A percentile compares a stretch with the other conserved stretches of the same genome.
Conservation (phyloP, 2,888 invertebrate genomes). For the Troilus luridus region DNA sequence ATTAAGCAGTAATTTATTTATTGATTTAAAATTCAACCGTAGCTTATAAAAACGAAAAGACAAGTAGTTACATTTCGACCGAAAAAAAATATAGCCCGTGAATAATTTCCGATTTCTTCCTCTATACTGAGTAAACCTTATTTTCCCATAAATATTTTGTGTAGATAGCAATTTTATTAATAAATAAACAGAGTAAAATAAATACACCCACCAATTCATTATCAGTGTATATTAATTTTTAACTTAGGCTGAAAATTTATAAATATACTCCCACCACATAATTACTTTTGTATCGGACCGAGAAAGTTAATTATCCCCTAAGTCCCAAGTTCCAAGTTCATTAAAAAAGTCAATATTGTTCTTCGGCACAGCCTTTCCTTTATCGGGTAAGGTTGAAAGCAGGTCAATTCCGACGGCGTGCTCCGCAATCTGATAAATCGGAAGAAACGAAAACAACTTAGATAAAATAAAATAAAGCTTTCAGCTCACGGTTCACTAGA, state of each 20-base stretch:
- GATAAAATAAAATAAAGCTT: background rate
- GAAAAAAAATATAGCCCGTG: too few species aligned
- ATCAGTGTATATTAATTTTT: too few species aligned
- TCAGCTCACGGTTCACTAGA: background rate
- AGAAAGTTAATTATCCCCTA: background rate
- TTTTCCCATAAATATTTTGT: too few species aligned
- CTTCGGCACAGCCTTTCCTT: background rate
- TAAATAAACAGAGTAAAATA: too few species aligned
- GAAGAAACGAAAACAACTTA: background rate
- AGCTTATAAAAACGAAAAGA: too few species aligned
- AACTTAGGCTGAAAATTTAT: background rate
- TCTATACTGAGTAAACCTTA: too few species aligned
- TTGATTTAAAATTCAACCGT: too few species aligned
- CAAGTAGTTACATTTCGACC: too few species aligned
- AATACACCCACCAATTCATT: too few species aligned
- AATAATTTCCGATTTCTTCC: too few species aligned
- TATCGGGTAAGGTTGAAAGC: conserved; percentile 4
- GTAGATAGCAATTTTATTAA: too few species aligned
- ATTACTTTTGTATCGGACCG: background rate
- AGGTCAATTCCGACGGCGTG: background rate
- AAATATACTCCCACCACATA: background rate
- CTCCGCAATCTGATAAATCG: background rate
- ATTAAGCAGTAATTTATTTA: too few species aligned
- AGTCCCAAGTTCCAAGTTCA: background rate
- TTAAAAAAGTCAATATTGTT: background rate